Percentiles rank a stretch among this genome's conserved stretches.
Conservation (phyloP, 2,888 invertebrate genomes). For the Orchestes rusci region DNA sequence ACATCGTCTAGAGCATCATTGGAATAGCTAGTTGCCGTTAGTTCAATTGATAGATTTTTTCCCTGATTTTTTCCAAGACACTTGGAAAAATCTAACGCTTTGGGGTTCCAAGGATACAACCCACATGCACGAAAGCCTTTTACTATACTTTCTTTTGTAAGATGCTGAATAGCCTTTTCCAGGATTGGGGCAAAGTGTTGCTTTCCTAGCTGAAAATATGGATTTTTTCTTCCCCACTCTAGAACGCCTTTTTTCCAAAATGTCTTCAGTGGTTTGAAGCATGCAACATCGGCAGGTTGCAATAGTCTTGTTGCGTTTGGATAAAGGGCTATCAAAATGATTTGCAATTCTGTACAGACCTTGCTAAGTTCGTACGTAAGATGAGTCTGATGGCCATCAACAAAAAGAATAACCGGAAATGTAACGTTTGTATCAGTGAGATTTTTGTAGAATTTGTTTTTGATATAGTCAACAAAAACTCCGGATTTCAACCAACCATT, state of each 20-base stretch:
- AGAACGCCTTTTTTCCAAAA: conserved; percentile 32
- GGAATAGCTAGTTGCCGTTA: no score
- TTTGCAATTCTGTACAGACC: conserved; percentile 3
- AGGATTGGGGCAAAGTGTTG: conserved; percentile 30
- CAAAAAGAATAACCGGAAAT: neutral
- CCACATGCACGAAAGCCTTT: conserved; percentile 29
- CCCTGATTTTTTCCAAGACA: conserved; percentile 9
- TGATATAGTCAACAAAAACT: conserved; percentile 1
- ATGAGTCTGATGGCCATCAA: conserved; percentile 2
- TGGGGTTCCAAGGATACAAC: conserved; percentile 26
- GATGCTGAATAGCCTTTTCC: conserved; percentile 14
- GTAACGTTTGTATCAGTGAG: neutral
- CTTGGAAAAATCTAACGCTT: conserved; percentile 21
- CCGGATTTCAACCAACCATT: conserved; percentile 16
- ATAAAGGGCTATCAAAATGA: neutral
- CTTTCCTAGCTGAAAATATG: conserved; percentile 9
- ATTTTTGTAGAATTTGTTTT: neutral
- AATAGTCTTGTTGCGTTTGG: conserved; percentile 4
- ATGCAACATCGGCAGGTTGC: conserved; percentile 28
- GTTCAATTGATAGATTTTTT: no score
- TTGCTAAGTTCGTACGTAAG: neutral
- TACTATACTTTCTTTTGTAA: conserved; percentile 9
- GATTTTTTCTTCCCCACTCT: conserved; percentile 29
- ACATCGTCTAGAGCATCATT: no score
- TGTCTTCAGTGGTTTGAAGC: conserved; percentile 28